A percentile compares a stretch with the other conserved stretches of the same genome.
Evolutionary conservation across 2,888 invertebrate genomes (phyloP).

Genomic region (Mesorhabditis belari): DNA sequence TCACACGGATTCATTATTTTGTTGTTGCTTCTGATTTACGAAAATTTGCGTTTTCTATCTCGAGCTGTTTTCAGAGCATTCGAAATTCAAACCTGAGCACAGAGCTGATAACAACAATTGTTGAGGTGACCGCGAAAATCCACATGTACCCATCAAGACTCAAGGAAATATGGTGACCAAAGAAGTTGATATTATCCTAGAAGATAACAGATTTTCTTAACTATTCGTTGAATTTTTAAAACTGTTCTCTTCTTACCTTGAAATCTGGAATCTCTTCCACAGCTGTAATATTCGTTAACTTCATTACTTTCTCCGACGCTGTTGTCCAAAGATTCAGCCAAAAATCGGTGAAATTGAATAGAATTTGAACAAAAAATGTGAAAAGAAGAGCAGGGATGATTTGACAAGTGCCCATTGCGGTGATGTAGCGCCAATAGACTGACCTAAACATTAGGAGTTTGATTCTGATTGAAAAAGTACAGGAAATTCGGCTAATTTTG

Average conservation of each 20-base stretch:
- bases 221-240: too few relatives aligned
- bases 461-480: neutral
- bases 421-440: slow-evolving; percentile 68
- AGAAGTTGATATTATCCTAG: neutral
- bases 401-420: slow-evolving; percentile 59
- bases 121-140: slow-evolving; percentile 13
- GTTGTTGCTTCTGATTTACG: too few relatives aligned
- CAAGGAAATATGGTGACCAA: slow-evolving; percentile 1
- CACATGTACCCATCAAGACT: slow-evolving; percentile 12
- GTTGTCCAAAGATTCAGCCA: slow-evolving; percentile 69
- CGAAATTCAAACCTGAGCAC: slow-evolving; percentile 11
- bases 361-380: slow-evolving; percentile 65
- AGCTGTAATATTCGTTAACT: too few relatives aligned
- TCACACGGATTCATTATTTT: too few relatives aligned
- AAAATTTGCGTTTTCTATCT: neutral
- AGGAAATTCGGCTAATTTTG: too few relatives aligned
- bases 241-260: too few relatives aligned
- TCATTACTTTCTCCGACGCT: slow-evolving; percentile 6
- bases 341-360: slow-evolving; percentile 69
- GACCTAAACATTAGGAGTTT: slow-evolving; percentile 56
- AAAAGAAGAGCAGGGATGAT: slow-evolving; percentile 59
- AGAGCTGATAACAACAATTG: slow-evolving; percentile 12
- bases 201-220: too few relatives aligned
- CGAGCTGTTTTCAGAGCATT: too few relatives aligned
- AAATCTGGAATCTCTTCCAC: too few relatives aligned